Conservation (phyloP, 2,888 invertebrate species). For the Deroplatys truncata region DNA sequence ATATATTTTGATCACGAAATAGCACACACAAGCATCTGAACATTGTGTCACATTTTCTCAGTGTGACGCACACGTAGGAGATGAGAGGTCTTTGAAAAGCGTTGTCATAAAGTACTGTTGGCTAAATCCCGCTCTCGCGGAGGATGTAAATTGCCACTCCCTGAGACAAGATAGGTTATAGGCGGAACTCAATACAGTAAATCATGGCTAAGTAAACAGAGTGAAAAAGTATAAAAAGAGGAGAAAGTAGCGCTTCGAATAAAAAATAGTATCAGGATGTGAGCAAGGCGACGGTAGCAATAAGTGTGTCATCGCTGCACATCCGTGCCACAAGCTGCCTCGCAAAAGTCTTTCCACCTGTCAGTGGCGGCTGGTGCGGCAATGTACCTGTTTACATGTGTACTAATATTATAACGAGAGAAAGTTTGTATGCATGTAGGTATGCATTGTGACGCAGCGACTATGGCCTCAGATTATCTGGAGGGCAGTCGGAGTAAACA, state of each 20-base stretch:
- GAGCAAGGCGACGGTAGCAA: not conserved
- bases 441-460: too few relatives aligned
- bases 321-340: not conserved
- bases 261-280: not conserved
- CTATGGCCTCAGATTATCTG: too few relatives aligned
- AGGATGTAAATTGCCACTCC: not conserved
- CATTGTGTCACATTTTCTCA: not conserved
- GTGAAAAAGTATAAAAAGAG: not conserved
- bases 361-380: not conserved
- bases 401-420: too few relatives aligned
- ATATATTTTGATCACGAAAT: too few relatives aligned
- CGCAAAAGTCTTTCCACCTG: not conserved
- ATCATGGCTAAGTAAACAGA: not conserved
- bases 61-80: not conserved
- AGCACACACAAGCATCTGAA: too few relatives aligned
- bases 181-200: slow-evolving; percentile 2
- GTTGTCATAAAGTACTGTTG: not conserved
- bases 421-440: too few relatives aligned
- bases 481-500: too few relatives aligned
- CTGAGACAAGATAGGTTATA: not conserved
- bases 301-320: not conserved
- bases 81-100: not conserved
- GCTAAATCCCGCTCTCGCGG: not conserved
- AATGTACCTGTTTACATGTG: too few relatives aligned
- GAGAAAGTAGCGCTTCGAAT: not conserved